phyloP scores from a whole-genome alignment of 2,113 vertebrate species.

The Hypanus sabinus region DNA sequence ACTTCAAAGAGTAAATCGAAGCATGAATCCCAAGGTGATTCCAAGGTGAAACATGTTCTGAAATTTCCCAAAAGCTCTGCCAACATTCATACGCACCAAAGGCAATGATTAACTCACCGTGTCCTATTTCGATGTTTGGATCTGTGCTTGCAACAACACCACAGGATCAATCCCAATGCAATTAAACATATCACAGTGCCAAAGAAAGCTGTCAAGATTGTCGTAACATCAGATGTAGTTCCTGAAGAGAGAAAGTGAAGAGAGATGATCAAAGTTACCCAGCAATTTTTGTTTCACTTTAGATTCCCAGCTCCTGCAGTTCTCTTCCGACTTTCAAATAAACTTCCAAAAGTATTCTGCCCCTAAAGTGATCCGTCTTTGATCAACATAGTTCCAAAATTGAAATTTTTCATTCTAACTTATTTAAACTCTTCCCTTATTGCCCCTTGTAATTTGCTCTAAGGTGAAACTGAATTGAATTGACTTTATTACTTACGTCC shows the following conservation, averaged over 20 bases:
- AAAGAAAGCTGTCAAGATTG: constrained; percentile 78
- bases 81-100: background rate
- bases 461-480: too few relatives aligned
- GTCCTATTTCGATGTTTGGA: constrained; percentile 46
- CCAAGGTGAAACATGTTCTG: too few relatives aligned
- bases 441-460: background rate
- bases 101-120: constrained; percentile 47
- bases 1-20: too few relatives aligned
- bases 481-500: too few relatives aligned
- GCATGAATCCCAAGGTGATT: too few relatives aligned
- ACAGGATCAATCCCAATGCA: constrained; percentile 61
- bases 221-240: constrained; percentile 63
- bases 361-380: background rate
- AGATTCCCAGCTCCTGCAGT: too few relatives aligned
- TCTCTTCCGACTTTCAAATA: too few relatives aligned
- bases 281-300: too few relatives aligned
- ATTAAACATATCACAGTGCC: constrained; percentile 67
- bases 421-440: background rate
- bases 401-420: background rate
- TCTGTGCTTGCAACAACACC: constrained; percentile 68
- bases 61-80: background rate
- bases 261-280: background rate
- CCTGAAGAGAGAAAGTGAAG: background rate
- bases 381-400: background rate
- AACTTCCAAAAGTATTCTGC: too few relatives aligned